Conservation (phyloP, 2,888 invertebrate genomes). For the Ryuthela nishihirai region DNA sequence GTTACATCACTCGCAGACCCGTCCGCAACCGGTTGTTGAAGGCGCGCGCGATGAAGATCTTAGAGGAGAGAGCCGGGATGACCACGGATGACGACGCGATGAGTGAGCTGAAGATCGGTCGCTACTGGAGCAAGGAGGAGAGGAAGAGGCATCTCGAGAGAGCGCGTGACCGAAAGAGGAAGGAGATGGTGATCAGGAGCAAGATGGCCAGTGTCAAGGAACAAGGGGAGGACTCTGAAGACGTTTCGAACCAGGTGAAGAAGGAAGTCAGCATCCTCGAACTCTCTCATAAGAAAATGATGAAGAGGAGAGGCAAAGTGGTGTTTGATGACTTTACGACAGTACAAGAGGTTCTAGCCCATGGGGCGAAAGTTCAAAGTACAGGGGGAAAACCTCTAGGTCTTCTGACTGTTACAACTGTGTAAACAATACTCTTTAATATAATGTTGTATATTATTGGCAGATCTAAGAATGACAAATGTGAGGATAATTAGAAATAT, state of each 20-base stretch:
- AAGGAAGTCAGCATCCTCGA: constrained; percentile 52
- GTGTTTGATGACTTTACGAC: constrained; percentile 55
- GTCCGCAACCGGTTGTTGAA: constrained; percentile 63
- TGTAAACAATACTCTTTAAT: no score
- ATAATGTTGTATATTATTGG: no score
- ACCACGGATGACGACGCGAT: constrained; percentile 73
- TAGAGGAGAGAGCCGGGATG: constrained; percentile 63
- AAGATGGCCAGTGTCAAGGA: constrained; percentile 34
- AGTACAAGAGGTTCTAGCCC: constrained; percentile 53
- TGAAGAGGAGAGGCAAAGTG: constrained; percentile 44
- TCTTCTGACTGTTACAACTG: constrained; percentile 53
- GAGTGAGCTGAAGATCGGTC: constrained; percentile 68
- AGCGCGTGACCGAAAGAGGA: constrained; percentile 59
- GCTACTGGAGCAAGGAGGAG: constrained; percentile 72
- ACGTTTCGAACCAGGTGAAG: constrained; percentile 42
- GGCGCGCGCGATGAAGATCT: constrained; percentile 63
- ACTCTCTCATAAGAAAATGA: constrained; percentile 55
- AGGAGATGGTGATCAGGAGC: constrained; percentile 44
- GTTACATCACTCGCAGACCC: constrained; percentile 70
- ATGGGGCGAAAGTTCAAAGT: constrained; percentile 49
- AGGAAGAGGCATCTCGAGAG: constrained; percentile 68
- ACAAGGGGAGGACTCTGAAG: constrained; percentile 28
- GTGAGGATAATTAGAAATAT: no score
- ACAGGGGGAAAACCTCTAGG: constrained; percentile 47
- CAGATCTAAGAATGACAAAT: no score